Evolutionary conservation across 2,797 vertebrate genomes (phyloP).

Genomic region (Enoplosus armatus): DNA sequence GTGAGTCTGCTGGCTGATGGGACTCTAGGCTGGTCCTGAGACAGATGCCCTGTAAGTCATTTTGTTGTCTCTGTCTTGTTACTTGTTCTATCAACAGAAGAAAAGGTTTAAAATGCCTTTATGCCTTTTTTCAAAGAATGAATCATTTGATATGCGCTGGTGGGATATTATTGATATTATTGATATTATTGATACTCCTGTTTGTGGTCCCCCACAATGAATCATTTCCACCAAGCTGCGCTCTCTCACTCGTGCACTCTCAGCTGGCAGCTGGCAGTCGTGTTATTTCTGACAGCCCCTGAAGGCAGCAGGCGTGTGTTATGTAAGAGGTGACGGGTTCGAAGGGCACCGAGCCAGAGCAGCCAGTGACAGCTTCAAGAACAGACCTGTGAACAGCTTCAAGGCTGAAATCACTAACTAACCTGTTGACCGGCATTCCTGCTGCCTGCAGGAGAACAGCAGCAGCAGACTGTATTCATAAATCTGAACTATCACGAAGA

Average conservation of each 20-base stretch:
- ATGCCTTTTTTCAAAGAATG: too few relatives aligned
- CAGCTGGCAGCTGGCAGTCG: not conserved
- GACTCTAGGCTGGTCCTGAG: too few relatives aligned
- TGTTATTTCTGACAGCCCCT: slow-evolving; percentile 26
- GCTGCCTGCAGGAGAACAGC: not conserved
- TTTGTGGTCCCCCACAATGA: too few relatives aligned
- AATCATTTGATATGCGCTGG: too few relatives aligned
- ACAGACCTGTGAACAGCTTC: slow-evolving; percentile 15
- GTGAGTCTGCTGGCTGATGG: too few relatives aligned
- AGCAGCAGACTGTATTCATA: not conserved
- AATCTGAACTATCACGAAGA: too few relatives aligned
- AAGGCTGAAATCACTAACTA: slow-evolving; percentile 14
- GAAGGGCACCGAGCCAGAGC: slow-evolving; percentile 9
- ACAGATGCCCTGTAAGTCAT: too few relatives aligned
- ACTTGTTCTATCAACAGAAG: too few relatives aligned
- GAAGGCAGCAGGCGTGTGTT: slow-evolving; percentile 41
- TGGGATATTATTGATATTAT: too few relatives aligned
- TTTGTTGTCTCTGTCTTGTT: too few relatives aligned
- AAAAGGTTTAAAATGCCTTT: too few relatives aligned
- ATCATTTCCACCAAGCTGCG: not conserved
- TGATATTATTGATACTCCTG: too few relatives aligned
- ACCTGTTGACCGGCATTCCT: slow-evolving; percentile 72
- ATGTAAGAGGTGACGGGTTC: slow-evolving; percentile 45
- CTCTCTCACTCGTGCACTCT: not conserved
- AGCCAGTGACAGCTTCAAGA: slow-evolving; percentile 13